Evolutionary conservation across 1,140 invertebrate genomes (phyloP).

Genomic region (Mactra quadrangularis): DNA sequence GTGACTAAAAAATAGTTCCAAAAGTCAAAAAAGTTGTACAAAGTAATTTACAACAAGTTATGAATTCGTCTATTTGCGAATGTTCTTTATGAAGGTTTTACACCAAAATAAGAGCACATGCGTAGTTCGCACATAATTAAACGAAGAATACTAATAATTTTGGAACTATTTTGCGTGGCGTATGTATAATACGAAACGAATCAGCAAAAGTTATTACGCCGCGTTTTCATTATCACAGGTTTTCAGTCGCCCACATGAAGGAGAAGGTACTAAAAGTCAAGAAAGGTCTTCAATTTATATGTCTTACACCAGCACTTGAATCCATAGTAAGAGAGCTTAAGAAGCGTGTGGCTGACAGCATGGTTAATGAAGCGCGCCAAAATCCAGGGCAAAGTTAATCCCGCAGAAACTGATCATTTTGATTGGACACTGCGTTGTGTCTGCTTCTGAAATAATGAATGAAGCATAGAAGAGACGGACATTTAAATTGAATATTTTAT

Average conservation of each 20-base stretch:
- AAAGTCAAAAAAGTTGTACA: no score
- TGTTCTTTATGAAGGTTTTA: no score
- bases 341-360: slow-evolving; percentile 44
- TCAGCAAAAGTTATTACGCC: no score
- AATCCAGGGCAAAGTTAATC: slow-evolving; percentile 45
- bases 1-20: no score
- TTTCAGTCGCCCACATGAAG: slow-evolving; percentile 11
- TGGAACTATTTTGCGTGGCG: no score
- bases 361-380: slow-evolving; percentile 49
- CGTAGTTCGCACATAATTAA: no score
- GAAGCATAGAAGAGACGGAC: slow-evolving; percentile 1
- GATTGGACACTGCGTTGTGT: slow-evolving; percentile 40
- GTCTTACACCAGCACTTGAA: slow-evolving; percentile 16
- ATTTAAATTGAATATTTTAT: slow-evolving; percentile 39
- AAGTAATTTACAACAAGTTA: no score
- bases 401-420: slow-evolving; percentile 41
- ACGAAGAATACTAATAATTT: no score
- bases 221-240: no score
- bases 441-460: slow-evolving; percentile 19
- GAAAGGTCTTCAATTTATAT: slow-evolving; percentile 43
- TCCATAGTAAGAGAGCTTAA: slow-evolving; percentile 6
- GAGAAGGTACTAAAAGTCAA: not conserved
- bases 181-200: no score
- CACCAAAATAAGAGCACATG: no score
- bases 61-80: no score